phyloP scores from a whole-genome alignment of 2,888 invertebrate genomes.

The Abrostola tripartita region DNA sequence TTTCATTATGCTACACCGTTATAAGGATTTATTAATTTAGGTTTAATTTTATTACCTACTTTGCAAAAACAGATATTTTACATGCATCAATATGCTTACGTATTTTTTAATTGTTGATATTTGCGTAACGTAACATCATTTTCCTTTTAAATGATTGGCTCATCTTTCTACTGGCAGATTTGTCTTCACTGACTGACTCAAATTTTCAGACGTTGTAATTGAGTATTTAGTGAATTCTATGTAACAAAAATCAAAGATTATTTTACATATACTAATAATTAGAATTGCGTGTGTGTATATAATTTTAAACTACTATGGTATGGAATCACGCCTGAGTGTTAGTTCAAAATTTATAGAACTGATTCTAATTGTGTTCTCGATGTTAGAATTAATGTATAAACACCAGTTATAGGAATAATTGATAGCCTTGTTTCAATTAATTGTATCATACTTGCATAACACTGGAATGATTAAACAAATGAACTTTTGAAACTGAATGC shows the following conservation, averaged over 20 bases:
- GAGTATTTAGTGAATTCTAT: conserved; percentile 42
- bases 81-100: too few relatives aligned
- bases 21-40: too few relatives aligned
- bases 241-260: conserved; percentile 48
- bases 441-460: not conserved
- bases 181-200: conserved; percentile 29
- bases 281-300: conserved; percentile 46
- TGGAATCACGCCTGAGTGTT: conserved; percentile 52
- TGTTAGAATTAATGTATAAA: conserved; percentile 44
- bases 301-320: conserved; percentile 28
- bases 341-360: conserved; percentile 55
- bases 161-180: conserved; percentile 6
- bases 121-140: too few relatives aligned
- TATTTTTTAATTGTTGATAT: too few relatives aligned
- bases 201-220: conserved; percentile 45
- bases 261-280: conserved; percentile 45
- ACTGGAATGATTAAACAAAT: not conserved
- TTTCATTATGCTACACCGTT: too few relatives aligned
- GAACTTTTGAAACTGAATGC: too few relatives aligned
- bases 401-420: conserved; percentile 34
- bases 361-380: conserved; percentile 55
- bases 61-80: too few relatives aligned
- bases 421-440: conserved; percentile 6
- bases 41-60: too few relatives aligned
- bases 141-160: not conserved